A percentile compares a stretch with the other conserved stretches of the same genome.
Evolutionary conservation across 1,140 invertebrate species (phyloP).

Genomic region (Yoshiicerus persimilis): DNA sequence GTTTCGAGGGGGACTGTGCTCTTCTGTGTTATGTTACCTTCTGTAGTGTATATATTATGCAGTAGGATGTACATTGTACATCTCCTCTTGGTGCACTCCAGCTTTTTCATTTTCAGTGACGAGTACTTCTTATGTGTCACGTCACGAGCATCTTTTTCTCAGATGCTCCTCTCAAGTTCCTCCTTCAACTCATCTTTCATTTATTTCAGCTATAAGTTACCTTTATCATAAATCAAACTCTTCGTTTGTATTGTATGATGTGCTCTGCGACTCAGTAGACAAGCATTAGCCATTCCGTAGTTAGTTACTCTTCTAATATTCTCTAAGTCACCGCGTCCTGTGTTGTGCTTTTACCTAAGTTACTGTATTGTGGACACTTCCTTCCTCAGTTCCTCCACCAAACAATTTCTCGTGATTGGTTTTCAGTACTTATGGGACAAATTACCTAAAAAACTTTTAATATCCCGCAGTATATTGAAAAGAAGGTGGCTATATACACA

Average conservation of each 20-base stretch:
- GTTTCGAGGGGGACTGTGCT: not conserved
- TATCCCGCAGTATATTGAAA: not conserved
- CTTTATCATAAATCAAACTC: not conserved
- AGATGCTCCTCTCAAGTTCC: not conserved
- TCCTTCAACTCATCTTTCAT: constrained; percentile 8
- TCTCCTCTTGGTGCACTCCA: not conserved
- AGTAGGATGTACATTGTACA: not conserved
- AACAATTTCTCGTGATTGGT: not conserved
- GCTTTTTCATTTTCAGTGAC: not conserved
- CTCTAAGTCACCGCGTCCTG: not conserved
- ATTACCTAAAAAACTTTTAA: not conserved
- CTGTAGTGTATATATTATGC: not conserved
- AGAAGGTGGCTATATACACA: no score
- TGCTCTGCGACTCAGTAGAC: not conserved
- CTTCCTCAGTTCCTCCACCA: not conserved
- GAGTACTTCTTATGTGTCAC: not conserved
- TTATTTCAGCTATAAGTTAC: not conserved
- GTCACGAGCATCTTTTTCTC: not conserved
- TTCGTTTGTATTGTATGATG: not conserved
- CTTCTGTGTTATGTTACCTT: no score
- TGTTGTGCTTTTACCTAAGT: not conserved
- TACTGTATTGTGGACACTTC: not conserved
- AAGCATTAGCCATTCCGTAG: not conserved
- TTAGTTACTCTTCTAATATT: not conserved
- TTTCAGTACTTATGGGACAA: not conserved